Base-by-base conservation (phyloP, 2,888 invertebrate genomes). In the Nephrotoma appendiculata region DNA sequence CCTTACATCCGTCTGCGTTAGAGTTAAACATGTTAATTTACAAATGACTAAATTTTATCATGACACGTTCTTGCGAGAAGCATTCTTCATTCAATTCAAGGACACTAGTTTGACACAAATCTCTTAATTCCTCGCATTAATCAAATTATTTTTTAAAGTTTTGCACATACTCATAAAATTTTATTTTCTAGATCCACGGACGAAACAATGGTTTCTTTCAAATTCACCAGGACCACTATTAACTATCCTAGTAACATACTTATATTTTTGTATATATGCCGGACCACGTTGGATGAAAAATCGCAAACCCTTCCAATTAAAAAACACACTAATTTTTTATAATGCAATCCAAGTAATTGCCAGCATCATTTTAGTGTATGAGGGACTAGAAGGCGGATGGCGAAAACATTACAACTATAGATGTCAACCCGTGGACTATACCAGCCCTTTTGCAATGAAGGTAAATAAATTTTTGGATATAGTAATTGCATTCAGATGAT, bases 251-350 rank as follows among this genome's bases (percentile, higher is more conserved):
- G 93, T 93, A 6, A 92, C 94, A 71, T 96, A 96, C 89, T 91
- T 96, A 86, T 95, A 95, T 91, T 95, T 96, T 90, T 94, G 96
- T 15, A 89, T 95, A 11, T 95, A 94, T 89, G 95, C 96, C 92
- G 98, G 98, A 5, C 98, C 98, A 0, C 93, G 94, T 88, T 95
- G 96, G 89, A 99, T 99, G 98, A 94, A 95, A 88, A 94, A 97
- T 90, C 94, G 96, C 88, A 95, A 97, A 90, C 96, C 98, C 0
- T 96, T 95, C 90, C 94, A 97, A 89, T 91, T 98, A 31, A 95
- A 96, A 89, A 95, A 95, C 88, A 93, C 96, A 0, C 92, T 98
- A 89, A 93, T 98, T 86, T 90, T 96, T 7, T 98, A 98, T 92
- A 98, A 98, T 92, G 95, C 97, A 87, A 90, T 96, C 31, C 98